Evolutionary conservation across 2,113 vertebrate species (phyloP), one percentile per base, ranked within the genome.

Genomic region (Crypturellus undulatus): DNA sequence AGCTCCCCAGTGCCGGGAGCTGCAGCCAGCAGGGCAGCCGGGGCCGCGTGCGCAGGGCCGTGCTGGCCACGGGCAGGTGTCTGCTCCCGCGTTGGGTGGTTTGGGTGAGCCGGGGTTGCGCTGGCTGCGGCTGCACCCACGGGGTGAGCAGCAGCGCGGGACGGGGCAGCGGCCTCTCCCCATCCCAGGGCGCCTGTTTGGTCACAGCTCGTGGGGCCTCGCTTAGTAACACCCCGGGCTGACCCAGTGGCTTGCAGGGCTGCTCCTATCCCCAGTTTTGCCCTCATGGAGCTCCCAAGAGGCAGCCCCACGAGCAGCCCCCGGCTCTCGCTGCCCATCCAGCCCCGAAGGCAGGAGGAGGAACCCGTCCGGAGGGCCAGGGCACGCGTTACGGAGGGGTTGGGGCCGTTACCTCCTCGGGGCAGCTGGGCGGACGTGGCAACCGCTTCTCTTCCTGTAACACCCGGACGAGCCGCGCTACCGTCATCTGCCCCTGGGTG

Each of bases 401-500:
- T 10, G 8, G 40, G 40, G 40, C 10, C 10, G 40, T 86, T 60
- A 99, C 99, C 97, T 97, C 96, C 76, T 99, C 98, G 0, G 99
- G 98, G 86, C 99, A 99, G 90, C 52, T 89, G 2, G 98, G 97
- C 0, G 99, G 99, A 26, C 98, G 97, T 0, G 99, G 99, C 96
- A 99, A 79, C 25, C 99, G 98, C 45, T 96, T 98, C 14, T 98
- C 99, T 1, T 99, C 99, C 60, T 98, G 98, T 91, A 99, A 78
- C 67, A 98, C 96, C 0, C 97, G 97, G 86, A 99, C 98, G 82
- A 99, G 96, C 84, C 98, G 98, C 1, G 99, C 98, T 28, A 99
- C 98, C 0, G 99, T 99, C 99, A 99, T 99, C 98, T 99, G 99
- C 42, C 99, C 99, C 2, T 99, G 99, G 17, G 98, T 98, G 47